Evolutionary conservation across 2,113 vertebrate genomes (phyloP).

Genomic region (Grantiella picta): DNA sequence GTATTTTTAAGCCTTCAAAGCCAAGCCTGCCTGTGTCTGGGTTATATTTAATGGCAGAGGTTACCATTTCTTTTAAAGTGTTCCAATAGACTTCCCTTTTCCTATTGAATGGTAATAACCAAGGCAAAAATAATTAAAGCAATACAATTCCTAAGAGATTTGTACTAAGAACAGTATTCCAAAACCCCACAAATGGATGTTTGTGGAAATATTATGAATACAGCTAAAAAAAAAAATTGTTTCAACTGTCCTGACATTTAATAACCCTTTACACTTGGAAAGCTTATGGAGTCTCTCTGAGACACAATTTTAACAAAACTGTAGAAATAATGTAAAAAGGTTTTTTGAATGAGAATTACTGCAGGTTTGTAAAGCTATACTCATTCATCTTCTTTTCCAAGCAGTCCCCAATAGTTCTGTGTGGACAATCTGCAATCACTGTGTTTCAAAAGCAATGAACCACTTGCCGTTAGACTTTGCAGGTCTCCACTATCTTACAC

Average conservation of each 20-base stretch:
- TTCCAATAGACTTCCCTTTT: neutral
- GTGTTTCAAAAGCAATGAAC: neutral
- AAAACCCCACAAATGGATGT: neutral
- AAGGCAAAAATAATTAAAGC: neutral
- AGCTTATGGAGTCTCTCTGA: neutral
- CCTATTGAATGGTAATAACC: neutral
- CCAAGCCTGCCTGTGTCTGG: neutral
- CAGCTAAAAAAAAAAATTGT: neutral
- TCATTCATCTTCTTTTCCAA: neutral
- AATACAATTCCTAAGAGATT: neutral
- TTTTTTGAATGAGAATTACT: neutral
- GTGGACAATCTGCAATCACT: neutral
- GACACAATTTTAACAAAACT: neutral
- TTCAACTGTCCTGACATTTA: neutral
- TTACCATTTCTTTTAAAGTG: neutral
- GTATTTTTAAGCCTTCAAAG: neutral
- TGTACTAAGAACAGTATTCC: neutral
- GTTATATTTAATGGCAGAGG: neutral
- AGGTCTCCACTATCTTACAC: neutral
- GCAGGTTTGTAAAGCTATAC: neutral
- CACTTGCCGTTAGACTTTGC: neutral
- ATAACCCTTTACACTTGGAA: neutral
- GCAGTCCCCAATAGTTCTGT: neutral
- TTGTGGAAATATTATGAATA: neutral
- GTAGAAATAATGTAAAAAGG: neutral